Evolutionary conservation across 2,797 vertebrate species (phyloP).

Genomic region (Apogon hyalosoma): DNA sequence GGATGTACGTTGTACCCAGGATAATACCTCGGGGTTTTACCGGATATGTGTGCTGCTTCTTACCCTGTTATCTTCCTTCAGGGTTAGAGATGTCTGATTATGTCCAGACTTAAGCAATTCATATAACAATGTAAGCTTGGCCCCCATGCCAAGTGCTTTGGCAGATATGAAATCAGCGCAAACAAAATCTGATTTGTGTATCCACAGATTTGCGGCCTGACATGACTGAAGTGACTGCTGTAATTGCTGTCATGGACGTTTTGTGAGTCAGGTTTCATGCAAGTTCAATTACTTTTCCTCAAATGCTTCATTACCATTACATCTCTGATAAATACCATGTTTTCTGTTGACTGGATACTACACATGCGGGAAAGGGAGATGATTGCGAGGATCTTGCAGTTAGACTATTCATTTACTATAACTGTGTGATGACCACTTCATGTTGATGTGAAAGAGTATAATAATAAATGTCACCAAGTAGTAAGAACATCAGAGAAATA

Average conservation of each 20-base stretch:
- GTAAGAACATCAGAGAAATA: slow-evolving; percentile 34
- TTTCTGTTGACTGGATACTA: slow-evolving; percentile 23
- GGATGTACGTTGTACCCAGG: slow-evolving; percentile 23
- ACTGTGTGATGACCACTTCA: slow-evolving; percentile 20
- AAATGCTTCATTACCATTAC: slow-evolving; percentile 14
- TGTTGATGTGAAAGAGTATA: slow-evolving; percentile 26
- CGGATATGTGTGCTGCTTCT: slow-evolving; percentile 54
- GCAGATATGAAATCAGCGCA: slow-evolving; percentile 69
- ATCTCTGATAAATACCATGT: background rate
- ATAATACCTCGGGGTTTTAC: slow-evolving; percentile 45
- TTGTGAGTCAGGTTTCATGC: slow-evolving; percentile 25
- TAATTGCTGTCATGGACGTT: slow-evolving; percentile 45
- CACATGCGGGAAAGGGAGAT: slow-evolving; percentile 20
- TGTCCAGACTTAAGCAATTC: slow-evolving; percentile 66
- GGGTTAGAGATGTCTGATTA: slow-evolving; percentile 69
- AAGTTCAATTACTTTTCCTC: slow-evolving; percentile 1
- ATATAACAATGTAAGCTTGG: slow-evolving; percentile 66
- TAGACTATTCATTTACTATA: slow-evolving; percentile 28
- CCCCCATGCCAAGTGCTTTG: slow-evolving; percentile 62
- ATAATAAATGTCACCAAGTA: slow-evolving; percentile 19
- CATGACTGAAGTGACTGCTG: slow-evolving; percentile 41
- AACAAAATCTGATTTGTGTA: slow-evolving; percentile 67
- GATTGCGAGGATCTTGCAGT: slow-evolving; percentile 15
- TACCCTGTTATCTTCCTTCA: slow-evolving; percentile 61
- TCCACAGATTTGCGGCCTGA: slow-evolving; percentile 38